Base-by-base conservation (phyloP, 1,140 invertebrate species). In the Musca vetustissima region DNA sequence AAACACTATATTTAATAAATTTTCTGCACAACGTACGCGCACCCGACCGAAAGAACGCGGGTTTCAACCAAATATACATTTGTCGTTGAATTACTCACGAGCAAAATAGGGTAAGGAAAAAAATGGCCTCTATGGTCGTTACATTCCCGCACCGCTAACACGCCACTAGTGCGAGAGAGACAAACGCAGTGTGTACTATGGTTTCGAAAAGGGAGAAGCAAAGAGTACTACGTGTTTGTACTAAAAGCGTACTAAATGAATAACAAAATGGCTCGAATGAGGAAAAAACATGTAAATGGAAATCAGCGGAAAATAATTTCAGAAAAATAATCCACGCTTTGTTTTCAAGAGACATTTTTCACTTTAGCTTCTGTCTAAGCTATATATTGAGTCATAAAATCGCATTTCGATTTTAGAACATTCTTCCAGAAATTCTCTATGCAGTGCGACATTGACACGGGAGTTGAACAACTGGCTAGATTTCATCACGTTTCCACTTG, bases 31-130 rank as follows among this genome's bases (percentile, higher is more conserved):
- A 61, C 73, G 76, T 80, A 80, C 75, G 78, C 77, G 75, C 75
- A 57, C 57, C 22, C 25, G 65, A 61, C 50, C 69, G 69, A 70
- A 53, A 61, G 57, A 61, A 70, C 65, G 78, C 78, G 78, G 76
- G 76, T 80, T 80, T 77, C 74, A 78, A 76, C 77, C 78, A 80
- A 80, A 80, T 80, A 80, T 80, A 80, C 78, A 80, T 78, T 69
- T 69, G 65, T 66, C 36, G 32, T 61, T 22, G 49, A 66, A 52
- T 66, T 66, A 66, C 64, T 50, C 64, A 66, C 68, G 64, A 69
- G 64, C 36, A 78, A 78, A 70, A 70, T 36, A 67, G 49, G 48
- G 32, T 14, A 21, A 24, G 64, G 32, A 69, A 64, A 69, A 64
- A 11, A 19, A 43, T 36, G 21, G 14, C 19, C 48, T 9, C 48